Conservation (phyloP, 2,797 vertebrate genomes). For the Melanotaenia maccullochi region DNA sequence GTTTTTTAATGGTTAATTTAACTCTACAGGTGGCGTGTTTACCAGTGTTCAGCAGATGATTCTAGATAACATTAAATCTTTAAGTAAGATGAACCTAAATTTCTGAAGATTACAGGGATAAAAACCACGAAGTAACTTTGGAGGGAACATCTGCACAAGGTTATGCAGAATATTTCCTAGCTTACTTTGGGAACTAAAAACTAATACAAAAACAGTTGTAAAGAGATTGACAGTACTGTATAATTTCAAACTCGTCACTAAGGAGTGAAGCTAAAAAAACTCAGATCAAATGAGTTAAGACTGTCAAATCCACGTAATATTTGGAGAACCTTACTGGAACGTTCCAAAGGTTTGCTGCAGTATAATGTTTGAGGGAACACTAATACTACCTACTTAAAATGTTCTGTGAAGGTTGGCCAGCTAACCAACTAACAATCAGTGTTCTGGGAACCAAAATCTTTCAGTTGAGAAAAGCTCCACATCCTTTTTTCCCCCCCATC, state of each 20-base stretch:
- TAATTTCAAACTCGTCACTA: no score
- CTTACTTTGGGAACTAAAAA: neutral
- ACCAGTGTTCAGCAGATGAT: neutral
- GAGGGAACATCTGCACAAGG: neutral
- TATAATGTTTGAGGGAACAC: neutral
- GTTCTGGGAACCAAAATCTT: neutral
- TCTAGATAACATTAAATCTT: neutral
- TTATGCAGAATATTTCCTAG: neutral
- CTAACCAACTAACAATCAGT: neutral
- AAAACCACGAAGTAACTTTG: neutral
- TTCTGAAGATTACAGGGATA: neutral
- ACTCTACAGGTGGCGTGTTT: neutral
- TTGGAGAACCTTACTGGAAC: neutral
- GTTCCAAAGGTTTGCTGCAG: neutral
- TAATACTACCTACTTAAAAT: neutral
- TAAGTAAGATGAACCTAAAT: neutral
- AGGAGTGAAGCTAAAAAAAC: no score
- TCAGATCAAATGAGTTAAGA: neutral
- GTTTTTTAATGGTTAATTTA: neutral
- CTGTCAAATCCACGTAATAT: neutral
- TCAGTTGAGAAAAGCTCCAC: neutral
- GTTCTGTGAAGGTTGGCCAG: neutral
- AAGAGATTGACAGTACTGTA: no score
- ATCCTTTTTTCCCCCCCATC: conserved; percentile 1
- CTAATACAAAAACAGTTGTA: no score